A percentile compares a stretch with the other conserved stretches of the same genome.
These are phyloP conservation scores for Eristalis pertinax DNA, from an alignment of 2,888 invertebrate genomes.

Conservation along the genomic window DNA sequence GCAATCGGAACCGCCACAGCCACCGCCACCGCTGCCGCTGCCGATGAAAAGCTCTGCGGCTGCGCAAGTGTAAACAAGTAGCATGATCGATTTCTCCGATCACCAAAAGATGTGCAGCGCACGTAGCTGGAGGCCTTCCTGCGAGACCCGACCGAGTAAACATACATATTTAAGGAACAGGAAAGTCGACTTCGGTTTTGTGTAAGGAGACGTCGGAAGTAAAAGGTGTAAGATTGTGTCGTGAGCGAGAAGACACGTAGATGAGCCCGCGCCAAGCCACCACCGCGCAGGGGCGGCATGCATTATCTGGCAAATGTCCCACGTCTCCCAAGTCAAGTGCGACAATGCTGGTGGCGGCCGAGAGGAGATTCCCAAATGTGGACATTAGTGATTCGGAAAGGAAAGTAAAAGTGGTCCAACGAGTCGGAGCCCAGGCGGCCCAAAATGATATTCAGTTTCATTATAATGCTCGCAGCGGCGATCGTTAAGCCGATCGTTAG, in stretches of 20 bases:
- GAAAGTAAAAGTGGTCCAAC: constrained; percentile 69
- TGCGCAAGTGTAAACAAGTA: constrained; percentile 35
- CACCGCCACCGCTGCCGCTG: constrained; percentile 22
- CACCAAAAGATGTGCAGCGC: constrained; percentile 57
- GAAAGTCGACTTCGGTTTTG: constrained; percentile 49
- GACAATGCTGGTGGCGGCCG: constrained; percentile 22
- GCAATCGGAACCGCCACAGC: constrained; percentile 6
- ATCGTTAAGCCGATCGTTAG: constrained; percentile 49
- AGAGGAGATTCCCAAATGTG: constrained; percentile 53
- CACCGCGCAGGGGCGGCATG: constrained; percentile 30
- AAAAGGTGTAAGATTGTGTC: constrained; percentile 58
- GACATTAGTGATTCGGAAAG: constrained; percentile 49
- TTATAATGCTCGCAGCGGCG: constrained; percentile 20
- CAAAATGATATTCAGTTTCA: constrained; percentile 58
- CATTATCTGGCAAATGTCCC: constrained; percentile 53
- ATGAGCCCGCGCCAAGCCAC: constrained; percentile 19
- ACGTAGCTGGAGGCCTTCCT: constrained; percentile 43
- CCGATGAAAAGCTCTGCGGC: constrained; percentile 3
- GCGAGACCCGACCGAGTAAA: not conserved
- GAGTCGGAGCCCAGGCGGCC: constrained; percentile 38
- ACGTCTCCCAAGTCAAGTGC: constrained; percentile 7
- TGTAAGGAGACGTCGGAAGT: constrained; percentile 57
- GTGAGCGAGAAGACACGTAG: constrained; percentile 21
- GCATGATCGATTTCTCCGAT: constrained; percentile 68
- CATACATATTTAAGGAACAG: constrained; percentile 54